phyloP scores from a whole-genome alignment of 2,797 vertebrate genomes.

The Odontamblyopus rebecca region DNA sequence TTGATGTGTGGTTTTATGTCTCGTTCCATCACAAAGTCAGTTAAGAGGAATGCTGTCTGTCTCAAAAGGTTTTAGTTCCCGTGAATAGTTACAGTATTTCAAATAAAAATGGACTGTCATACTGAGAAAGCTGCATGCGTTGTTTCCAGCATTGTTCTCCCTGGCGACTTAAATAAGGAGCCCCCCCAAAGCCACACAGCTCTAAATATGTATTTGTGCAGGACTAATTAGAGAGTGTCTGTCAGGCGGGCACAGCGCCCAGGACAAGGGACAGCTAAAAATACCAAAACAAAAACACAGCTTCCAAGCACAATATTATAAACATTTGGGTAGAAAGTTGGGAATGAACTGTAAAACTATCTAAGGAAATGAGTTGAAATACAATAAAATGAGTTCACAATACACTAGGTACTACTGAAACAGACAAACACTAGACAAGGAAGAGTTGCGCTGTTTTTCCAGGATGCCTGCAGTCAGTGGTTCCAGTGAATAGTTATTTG shows the following conservation, averaged over 20 bases:
- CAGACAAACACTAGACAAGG: neutral
- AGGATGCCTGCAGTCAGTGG: neutral
- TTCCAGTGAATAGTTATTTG: neutral
- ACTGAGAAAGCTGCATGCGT: conserved; percentile 47
- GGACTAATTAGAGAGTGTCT: conserved; percentile 80
- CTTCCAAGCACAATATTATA: conserved; percentile 71
- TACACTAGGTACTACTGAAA: neutral
- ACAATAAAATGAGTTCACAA: neutral
- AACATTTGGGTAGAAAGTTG: conserved; percentile 71
- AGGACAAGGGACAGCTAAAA: conserved; percentile 75
- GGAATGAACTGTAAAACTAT: conserved; percentile 57
- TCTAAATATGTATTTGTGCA: conserved; percentile 82
- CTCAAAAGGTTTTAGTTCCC: conserved; percentile 29
- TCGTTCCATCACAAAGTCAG: conserved; percentile 15
- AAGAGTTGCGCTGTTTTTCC: neutral
- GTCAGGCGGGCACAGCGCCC: conserved; percentile 69
- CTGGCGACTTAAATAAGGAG: conserved; percentile 77
- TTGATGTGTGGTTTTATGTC: neutral
- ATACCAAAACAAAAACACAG: conserved; percentile 79
- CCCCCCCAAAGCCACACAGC: conserved; percentile 74
- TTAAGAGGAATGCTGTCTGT: conserved; percentile 6
- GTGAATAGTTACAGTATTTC: conserved; percentile 41
- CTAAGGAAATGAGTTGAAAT: conserved; percentile 31
- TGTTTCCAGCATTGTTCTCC: conserved; percentile 79
- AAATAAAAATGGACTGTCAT: conserved; percentile 33